Evolutionary conservation across 2,113 vertebrate species (phyloP).

Genomic region (Austrofundulus limnaeus): DNA sequence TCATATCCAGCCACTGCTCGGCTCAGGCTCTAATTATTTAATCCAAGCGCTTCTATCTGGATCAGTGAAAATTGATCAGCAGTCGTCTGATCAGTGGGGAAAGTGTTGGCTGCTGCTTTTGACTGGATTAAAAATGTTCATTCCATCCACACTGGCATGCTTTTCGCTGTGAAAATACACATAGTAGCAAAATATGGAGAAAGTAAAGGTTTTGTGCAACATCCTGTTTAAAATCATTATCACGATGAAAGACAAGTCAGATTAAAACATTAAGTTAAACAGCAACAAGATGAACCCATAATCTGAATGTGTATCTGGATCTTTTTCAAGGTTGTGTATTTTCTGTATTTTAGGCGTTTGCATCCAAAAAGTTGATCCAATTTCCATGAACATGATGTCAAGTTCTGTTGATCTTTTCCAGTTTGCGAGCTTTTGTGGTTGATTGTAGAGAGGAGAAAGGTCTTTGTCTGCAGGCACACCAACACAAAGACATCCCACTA

Average conservation of each 20-base stretch:
- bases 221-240: background rate
- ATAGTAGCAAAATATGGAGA: too few species aligned
- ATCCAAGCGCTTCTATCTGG: conserved; percentile 63
- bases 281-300: background rate
- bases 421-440: conserved; percentile 10
- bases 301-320: background rate
- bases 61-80: conserved; percentile 72
- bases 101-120: conserved; percentile 23
- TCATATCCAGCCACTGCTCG: conserved; percentile 60
- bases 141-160: background rate
- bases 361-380: too few species aligned
- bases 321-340: conserved; percentile 6
- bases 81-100: conserved; percentile 46
- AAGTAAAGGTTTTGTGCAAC: background rate
- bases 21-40: conserved; percentile 67
- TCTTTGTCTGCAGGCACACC: conserved; percentile 64
- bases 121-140: conserved; percentile 36
- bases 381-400: background rate
- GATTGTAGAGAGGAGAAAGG: conserved; percentile 11
- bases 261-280: background rate
- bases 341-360: too few species aligned
- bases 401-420: conserved; percentile 4
- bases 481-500: conserved; percentile 64
- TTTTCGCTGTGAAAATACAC: background rate
- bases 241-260: background rate